A percentile compares a stretch with the other conserved stretches of the same genome.
phyloP scores from a whole-genome alignment of 2,113 vertebrate species.

The Cryptotis parvus region DNA sequence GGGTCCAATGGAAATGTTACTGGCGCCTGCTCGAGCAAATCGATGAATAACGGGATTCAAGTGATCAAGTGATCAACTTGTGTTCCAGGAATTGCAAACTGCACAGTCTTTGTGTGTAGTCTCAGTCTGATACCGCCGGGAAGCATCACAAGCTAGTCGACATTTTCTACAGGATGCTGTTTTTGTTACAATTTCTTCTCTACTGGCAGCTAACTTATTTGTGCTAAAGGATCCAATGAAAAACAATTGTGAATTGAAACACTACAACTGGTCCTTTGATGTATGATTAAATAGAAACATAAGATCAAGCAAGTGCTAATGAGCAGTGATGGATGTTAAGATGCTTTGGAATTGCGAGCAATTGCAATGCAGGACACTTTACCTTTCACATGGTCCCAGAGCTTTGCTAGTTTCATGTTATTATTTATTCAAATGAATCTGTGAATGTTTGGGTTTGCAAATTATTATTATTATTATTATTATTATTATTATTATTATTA shows the following conservation, averaged over 20 bases:
- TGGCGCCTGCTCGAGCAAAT: no score
- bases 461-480: not conserved
- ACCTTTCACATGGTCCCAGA: not conserved
- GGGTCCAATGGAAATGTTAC: no score
- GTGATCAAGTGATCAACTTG: no score
- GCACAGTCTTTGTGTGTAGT: not conserved
- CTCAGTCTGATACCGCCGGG: not conserved
- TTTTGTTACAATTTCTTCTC: constrained; percentile 37
- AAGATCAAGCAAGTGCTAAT: constrained; percentile 47
- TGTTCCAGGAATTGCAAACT: constrained; percentile 37
- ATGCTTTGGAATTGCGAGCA: constrained; percentile 14
- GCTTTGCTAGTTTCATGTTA: not conserved
- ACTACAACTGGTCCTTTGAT: not conserved
- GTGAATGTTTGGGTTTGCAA: not conserved
- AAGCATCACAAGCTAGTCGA: constrained; percentile 18
- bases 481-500: not conserved
- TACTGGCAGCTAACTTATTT: constrained; percentile 38
- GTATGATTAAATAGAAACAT: constrained; percentile 39
- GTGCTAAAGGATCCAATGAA: constrained; percentile 21
- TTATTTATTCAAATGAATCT: constrained; percentile 15
- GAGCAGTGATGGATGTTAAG: constrained; percentile 22
- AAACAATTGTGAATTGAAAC: not conserved
- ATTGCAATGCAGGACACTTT: constrained; percentile 14
- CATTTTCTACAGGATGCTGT: not conserved
- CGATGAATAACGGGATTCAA: no score